Evolutionary conservation across 2,113 vertebrate species (phyloP).

Genomic region (Epinephelus moara): DNA sequence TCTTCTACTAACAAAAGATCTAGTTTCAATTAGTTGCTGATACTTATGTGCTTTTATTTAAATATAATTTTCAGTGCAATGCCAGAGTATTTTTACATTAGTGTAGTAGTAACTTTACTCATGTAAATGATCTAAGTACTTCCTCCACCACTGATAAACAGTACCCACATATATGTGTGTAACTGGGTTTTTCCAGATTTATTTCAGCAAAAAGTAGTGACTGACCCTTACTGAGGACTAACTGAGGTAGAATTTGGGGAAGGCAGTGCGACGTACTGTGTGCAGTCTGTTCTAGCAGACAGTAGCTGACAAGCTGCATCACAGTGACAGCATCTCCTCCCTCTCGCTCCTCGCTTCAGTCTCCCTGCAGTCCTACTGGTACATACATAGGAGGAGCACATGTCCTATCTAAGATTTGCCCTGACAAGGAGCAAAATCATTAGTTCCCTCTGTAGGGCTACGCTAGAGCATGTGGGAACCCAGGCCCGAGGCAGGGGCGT

Average conservation of each 20-base stretch:
- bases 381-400: conserved; percentile 69
- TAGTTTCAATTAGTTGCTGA: too few relatives aligned
- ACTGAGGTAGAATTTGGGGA: conserved; percentile 38
- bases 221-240: conserved; percentile 45
- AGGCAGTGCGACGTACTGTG: conserved; percentile 34
- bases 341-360: conserved; percentile 34
- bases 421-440: conserved; percentile 79
- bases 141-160: too few relatives aligned
- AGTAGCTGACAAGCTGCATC: conserved; percentile 64
- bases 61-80: too few relatives aligned
- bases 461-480: conserved; percentile 53
- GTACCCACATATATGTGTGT: too few relatives aligned
- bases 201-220: background rate
- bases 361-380: conserved; percentile 53
- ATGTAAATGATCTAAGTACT: too few relatives aligned
- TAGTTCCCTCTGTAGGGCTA: conserved; percentile 71
- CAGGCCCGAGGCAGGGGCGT: background rate
- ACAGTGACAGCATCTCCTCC: conserved; percentile 69
- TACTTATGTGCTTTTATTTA: too few relatives aligned
- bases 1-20: too few relatives aligned
- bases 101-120: too few relatives aligned
- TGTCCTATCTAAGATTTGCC: conserved; percentile 63
- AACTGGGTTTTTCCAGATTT: too few relatives aligned
- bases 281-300: conserved; percentile 58
- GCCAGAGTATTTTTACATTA: too few relatives aligned